These are phyloP conservation scores for Homarus americanus DNA, from an alignment of 1,140 invertebrate species.

Conservation along the genomic window DNA sequence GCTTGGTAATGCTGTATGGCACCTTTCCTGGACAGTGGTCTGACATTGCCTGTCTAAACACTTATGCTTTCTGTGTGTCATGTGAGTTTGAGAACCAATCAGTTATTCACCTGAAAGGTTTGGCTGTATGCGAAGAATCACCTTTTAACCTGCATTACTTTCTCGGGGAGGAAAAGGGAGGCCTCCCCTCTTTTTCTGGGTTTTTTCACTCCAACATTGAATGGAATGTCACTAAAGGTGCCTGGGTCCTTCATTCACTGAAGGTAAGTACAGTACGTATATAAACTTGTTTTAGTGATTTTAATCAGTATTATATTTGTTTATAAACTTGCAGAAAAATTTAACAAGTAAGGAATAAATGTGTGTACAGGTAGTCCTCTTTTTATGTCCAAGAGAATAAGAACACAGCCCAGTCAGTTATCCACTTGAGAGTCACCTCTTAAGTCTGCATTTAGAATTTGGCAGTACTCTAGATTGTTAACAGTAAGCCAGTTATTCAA, in stretches of 20 bases:
- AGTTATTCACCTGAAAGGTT: constrained; percentile 26
- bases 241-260: constrained; percentile 46
- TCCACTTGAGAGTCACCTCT: too few species aligned
- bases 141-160: constrained; percentile 42
- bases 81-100: constrained; percentile 25
- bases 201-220: constrained; percentile 41
- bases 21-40: constrained; percentile 26
- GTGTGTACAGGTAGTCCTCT: too few species aligned
- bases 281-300: too few species aligned
- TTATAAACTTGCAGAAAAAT: too few species aligned
- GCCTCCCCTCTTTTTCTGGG: constrained; percentile 10
- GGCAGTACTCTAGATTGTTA: too few species aligned
- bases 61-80: constrained; percentile 36
- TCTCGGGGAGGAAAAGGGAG: constrained; percentile 1
- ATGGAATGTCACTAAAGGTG: not conserved
- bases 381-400: too few species aligned
- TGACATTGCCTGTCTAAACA: constrained; percentile 48
- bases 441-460: too few species aligned
- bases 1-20: constrained; percentile 42
- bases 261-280: constrained; percentile 22
- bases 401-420: too few species aligned
- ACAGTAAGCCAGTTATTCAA: too few species aligned
- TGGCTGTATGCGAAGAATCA: constrained; percentile 17
- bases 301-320: not conserved
- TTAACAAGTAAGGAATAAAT: too few species aligned